Conservation (phyloP, 2,888 invertebrate genomes). For the Heliconius charithonia region DNA sequence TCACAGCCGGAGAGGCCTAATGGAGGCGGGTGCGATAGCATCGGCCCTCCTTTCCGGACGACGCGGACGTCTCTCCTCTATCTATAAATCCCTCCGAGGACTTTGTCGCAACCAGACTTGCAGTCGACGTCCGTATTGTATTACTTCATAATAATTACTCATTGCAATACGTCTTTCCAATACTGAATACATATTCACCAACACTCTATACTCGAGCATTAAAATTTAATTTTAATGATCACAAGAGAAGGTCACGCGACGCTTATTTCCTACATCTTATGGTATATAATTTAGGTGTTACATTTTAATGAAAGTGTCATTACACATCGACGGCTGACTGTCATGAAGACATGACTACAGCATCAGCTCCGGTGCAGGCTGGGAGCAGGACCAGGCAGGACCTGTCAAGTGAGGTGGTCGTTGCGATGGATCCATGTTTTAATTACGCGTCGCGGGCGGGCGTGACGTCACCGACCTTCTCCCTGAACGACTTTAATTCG, state of each 20-base stretch:
- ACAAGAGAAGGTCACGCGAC: not conserved
- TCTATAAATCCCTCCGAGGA: conserved; percentile 40
- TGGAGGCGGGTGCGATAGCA: conserved; percentile 46
- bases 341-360: not conserved
- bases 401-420: not conserved
- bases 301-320: not conserved
- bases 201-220: not conserved
- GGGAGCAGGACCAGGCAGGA: too few species aligned
- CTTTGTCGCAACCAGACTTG: conserved; percentile 27
- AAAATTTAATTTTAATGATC: conserved; percentile 1
- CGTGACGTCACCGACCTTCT: conserved; percentile 37
- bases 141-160: conserved; percentile 4
- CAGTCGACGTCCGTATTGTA: not conserved
- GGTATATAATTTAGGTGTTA: conserved; percentile 2
- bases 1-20: conserved; percentile 49
- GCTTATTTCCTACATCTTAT: not conserved
- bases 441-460: conserved; percentile 35
- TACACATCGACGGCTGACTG: conserved; percentile 12
- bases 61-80: conserved; percentile 8
- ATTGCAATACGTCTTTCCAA: not conserved
- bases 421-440: conserved; percentile 14
- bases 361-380: not conserved
- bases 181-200: not conserved
- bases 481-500: conserved; percentile 3
- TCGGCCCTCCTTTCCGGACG: conserved; percentile 42